phyloP scores from a whole-genome alignment of 2,888 invertebrate species.

The Melipona beecheii region DNA sequence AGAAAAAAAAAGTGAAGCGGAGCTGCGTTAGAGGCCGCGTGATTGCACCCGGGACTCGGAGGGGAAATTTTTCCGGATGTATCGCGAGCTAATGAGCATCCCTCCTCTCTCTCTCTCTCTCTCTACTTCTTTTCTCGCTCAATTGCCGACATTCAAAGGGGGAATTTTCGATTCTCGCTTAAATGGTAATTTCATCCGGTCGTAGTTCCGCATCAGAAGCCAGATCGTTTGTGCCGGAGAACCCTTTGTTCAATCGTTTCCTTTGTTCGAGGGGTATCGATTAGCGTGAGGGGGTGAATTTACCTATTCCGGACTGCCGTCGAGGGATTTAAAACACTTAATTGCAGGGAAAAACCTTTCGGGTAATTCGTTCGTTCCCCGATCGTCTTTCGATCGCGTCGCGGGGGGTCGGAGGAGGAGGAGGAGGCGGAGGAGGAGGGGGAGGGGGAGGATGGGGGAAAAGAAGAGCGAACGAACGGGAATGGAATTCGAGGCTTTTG shows the following conservation, averaged over 20 bases:
- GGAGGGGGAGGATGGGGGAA: no score
- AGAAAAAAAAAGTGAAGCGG: not conserved
- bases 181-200: slow-evolving; percentile 60
- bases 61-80: slow-evolving; percentile 6
- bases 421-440: not conserved
- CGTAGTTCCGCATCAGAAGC: slow-evolving; percentile 41
- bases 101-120: not conserved
- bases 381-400: not conserved
- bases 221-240: slow-evolving; percentile 51
- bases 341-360: slow-evolving; percentile 50
- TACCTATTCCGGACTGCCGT: slow-evolving; percentile 47
- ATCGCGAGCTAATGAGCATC: slow-evolving; percentile 14
- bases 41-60: not conserved
- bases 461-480: not conserved
- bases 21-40: not conserved
- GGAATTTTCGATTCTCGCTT: slow-evolving; percentile 54
- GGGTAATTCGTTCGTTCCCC: slow-evolving; percentile 47
- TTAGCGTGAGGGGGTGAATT: slow-evolving; percentile 61
- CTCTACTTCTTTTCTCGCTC: not conserved
- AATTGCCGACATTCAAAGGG: slow-evolving; percentile 26
- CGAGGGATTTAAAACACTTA: slow-evolving; percentile 66
- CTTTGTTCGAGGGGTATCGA: slow-evolving; percentile 66
- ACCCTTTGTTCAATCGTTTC: slow-evolving; percentile 60
- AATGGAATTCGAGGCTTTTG: slow-evolving; percentile 7
- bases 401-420: not conserved